Evolutionary conservation across 2,888 invertebrate species (phyloP).

Genomic region (Leptura quadrifasciata): DNA sequence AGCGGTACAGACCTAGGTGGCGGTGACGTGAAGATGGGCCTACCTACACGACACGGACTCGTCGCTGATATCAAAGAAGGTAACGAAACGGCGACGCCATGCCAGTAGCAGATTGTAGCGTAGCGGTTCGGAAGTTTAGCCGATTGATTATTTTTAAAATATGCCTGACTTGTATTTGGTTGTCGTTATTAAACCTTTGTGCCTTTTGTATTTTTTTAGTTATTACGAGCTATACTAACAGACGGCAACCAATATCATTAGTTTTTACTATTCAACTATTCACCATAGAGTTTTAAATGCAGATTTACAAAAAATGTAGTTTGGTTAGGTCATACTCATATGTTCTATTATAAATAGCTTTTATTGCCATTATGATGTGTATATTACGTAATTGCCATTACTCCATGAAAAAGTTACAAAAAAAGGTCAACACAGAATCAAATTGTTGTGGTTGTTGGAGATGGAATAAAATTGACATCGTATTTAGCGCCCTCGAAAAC

Average conservation of each 20-base stretch:
- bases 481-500: too few species aligned
- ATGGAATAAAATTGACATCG: too few species aligned
- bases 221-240: conserved; percentile 47
- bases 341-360: too few species aligned
- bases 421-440: too few species aligned
- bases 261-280: conserved; percentile 41
- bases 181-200: conserved; percentile 31
- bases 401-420: too few species aligned
- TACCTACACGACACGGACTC: conserved; percentile 7
- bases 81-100: conserved; percentile 64
- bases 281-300: conserved; percentile 14
- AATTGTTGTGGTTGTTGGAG: too few species aligned
- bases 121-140: conserved; percentile 60
- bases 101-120: conserved; percentile 64
- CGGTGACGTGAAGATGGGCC: conserved; percentile 32
- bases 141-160: conserved; percentile 42
- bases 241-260: conserved; percentile 44
- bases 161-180: conserved; percentile 42
- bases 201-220: conserved; percentile 40
- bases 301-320: conserved; percentile 30
- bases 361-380: too few species aligned
- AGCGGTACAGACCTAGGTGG: conserved; percentile 40
- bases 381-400: too few species aligned
- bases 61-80: conserved; percentile 62
- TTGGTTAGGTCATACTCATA: too few species aligned